A percentile compares a stretch with the other conserved stretches of the same genome.
Evolutionary conservation across 2,888 invertebrate species (phyloP).

Genomic region (Acheta domesticus): DNA sequence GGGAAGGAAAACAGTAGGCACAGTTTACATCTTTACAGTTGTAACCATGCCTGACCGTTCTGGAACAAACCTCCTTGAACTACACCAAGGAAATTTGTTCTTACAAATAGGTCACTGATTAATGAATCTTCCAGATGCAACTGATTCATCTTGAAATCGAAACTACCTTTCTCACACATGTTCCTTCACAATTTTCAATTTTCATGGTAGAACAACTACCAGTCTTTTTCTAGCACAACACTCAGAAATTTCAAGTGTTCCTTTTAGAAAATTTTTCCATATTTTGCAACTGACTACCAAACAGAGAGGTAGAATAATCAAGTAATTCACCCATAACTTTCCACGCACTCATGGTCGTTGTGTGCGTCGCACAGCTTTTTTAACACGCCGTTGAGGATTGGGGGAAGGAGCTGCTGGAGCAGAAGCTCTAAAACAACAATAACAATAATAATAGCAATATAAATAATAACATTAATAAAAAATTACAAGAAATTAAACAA

Average conservation of each 20-base stretch:
- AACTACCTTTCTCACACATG: not conserved
- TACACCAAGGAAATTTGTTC: not conserved
- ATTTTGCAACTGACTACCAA: not conserved
- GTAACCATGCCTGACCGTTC: not conserved
- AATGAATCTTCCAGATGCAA: no score
- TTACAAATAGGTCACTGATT: no score
- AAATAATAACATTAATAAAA: no score
- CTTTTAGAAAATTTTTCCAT: no score
- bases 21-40: not conserved
- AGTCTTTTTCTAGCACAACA: not conserved
- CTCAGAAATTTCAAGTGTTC: not conserved
- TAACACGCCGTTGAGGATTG: conserved; percentile 28
- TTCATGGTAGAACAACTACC: not conserved
- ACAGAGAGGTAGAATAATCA: not conserved
- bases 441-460: no score
- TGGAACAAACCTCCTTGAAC: not conserved
- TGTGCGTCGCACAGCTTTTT: conserved; percentile 33
- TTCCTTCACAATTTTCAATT: not conserved
- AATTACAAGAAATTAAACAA: no score
- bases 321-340: not conserved
- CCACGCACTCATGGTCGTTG: conserved; percentile 18
- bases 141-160: not conserved
- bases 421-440: conserved; percentile 27
- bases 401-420: conserved; percentile 5
- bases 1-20: not conserved